Base-by-base conservation (phyloP, 2,888 invertebrate species). In the Cepaea hortensis region DNA sequence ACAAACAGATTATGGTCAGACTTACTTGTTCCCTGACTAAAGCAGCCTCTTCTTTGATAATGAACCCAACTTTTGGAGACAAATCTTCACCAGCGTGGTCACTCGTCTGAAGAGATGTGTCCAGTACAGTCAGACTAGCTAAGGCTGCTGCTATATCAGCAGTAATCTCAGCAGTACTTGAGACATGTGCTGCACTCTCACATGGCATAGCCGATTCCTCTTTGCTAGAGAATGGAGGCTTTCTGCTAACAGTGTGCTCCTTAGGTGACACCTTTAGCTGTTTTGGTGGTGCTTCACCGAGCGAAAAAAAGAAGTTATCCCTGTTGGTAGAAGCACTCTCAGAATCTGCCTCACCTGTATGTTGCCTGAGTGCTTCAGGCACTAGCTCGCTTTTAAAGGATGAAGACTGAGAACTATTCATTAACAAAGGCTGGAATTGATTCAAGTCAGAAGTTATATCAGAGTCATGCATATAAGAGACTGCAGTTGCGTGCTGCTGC, bases 271-370 rank as follows among this genome's bases (percentile, higher is more conserved):
- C 98, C 94, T 98, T 98, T 23, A 98, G 97, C 92, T 97, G 88
- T 65, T 96, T 92, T 1, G 93, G 94, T 18, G 93, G 96, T 55
- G 77, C 20, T 87, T 97, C 96, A 93, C 98, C 98, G 94, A 98
- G 98, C 83, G 98, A 97, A 93, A 98, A 97, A 94, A 98, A 98
- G 95, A 98, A 98, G n/a, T 95, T 95, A 88, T 93, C 92, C 70
- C 2, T 5, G 0, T 70, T 70, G 11, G 55, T 4, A 62, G 20
- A 6, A 48, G 50, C 13, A 18, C 18, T 46, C 3, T 76, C 76
- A n/a, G 50, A n/a, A 48, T 46, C 20, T 48, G 75, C 46, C 50
- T 65, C 76, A 68, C 20, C 50, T 76, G 11, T 55, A 72, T 68
- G 68, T n/a, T 68, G 68, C n/a, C 35, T 23, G 9, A 20, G 20